Percentiles rank a stretch among this genome's conserved stretches.
Conservation (phyloP, 2,113 vertebrate species). For the Passer montanus region DNA sequence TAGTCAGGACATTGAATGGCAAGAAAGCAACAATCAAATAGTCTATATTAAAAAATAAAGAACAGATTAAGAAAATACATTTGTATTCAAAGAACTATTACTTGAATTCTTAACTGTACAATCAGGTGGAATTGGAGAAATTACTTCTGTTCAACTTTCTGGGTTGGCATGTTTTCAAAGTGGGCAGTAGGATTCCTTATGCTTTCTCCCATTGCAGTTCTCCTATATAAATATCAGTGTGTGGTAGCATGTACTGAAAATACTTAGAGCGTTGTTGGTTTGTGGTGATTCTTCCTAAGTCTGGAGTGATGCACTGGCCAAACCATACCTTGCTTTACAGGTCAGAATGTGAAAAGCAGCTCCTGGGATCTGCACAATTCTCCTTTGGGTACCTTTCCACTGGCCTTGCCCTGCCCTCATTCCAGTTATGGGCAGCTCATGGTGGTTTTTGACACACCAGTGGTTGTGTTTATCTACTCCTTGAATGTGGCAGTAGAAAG, state of each 20-base stretch:
- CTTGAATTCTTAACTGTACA: not conserved
- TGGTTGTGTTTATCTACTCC: not conserved
- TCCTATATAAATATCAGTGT: not conserved
- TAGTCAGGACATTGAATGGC: not conserved
- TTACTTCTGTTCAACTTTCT: not conserved
- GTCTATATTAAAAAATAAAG: not conserved
- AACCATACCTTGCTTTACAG: not conserved
- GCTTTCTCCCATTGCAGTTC: not conserved
- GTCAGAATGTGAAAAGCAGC: not conserved
- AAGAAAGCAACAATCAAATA: not conserved
- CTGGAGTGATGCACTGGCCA: not conserved
- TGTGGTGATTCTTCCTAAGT: not conserved
- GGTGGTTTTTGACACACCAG: accelerated
- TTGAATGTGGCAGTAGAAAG: not conserved
- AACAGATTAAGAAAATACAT: not conserved
- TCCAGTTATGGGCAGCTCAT: not conserved
- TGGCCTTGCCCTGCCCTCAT: not conserved
- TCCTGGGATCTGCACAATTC: not conserved
- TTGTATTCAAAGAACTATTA: not conserved
- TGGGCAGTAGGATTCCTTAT: not conserved
- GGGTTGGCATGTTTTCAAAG: not conserved
- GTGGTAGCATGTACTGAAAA: not conserved
- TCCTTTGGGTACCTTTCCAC: not conserved
- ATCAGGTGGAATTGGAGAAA: not conserved
- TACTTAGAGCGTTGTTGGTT: not conserved